These are phyloP conservation scores for Picus viridis DNA, from an alignment of 2,797 vertebrate species.

Conservation along the genomic window DNA sequence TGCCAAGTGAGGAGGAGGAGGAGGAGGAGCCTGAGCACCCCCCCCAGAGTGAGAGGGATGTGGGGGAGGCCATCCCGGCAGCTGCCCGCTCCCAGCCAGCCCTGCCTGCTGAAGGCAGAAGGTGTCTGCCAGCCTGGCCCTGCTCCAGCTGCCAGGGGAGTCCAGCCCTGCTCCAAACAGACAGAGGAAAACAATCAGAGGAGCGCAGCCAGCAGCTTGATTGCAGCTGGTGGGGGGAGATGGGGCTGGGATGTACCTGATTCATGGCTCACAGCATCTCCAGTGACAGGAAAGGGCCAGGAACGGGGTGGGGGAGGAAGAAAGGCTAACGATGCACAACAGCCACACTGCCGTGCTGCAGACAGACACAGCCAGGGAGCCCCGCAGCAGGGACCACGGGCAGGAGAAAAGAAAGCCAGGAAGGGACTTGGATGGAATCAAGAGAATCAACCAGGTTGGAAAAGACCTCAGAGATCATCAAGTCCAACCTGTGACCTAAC, in stretches of 20 bases:
- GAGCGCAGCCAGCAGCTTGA: neutral
- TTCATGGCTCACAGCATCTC: neutral
- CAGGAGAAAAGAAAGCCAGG: no score
- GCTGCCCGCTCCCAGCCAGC: neutral
- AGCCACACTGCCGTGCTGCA: rapidly evolving
- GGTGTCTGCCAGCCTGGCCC: neutral
- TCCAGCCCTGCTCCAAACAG: neutral
- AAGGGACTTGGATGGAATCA: no score
- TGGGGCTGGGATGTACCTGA: neutral
- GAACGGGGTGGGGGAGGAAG: neutral
- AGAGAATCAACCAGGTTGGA: no score
- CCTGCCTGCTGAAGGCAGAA: neutral
- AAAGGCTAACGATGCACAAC: rapidly evolving
- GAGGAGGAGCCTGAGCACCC: neutral
- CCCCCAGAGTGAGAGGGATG: neutral
- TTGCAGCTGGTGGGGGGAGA: neutral
- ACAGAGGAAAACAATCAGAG: neutral
- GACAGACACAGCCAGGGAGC: neutral
- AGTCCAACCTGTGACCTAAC: no score
- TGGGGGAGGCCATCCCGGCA: neutral
- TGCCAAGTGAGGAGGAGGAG: neutral
- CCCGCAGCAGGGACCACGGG: neutral
- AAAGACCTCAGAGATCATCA: no score
- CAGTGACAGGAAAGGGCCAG: neutral
- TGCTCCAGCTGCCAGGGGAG: neutral